These are phyloP conservation scores for Carapus acus DNA, from an alignment of 2,797 vertebrate genomes.

Conservation along the genomic window DNA sequence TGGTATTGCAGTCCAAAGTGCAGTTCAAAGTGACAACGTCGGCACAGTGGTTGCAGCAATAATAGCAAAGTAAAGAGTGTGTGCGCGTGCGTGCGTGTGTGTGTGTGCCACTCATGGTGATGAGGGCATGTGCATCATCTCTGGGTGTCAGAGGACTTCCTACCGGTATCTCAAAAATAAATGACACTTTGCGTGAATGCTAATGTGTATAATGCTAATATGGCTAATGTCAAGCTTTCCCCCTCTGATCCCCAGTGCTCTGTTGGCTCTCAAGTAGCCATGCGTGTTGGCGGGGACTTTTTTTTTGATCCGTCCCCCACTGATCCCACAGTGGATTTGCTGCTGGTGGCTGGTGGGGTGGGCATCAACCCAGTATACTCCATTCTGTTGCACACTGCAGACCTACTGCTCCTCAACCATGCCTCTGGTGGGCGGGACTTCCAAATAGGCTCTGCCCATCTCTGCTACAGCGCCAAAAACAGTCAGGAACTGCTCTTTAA, in stretches of 20 bases:
- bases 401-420: slow-evolving; percentile 71
- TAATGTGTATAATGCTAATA: neutral
- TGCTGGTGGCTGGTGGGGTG: slow-evolving; percentile 90
- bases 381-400: slow-evolving; percentile 82
- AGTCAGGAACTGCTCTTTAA: slow-evolving; percentile 87
- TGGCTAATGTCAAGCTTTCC: neutral
- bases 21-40: too few species aligned
- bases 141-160: too few species aligned
- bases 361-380: slow-evolving; percentile 97
- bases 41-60: too few species aligned
- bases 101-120: too few species aligned
- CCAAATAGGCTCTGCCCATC: slow-evolving; percentile 71
- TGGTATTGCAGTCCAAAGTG: too few species aligned
- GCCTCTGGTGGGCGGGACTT: slow-evolving; percentile 55
- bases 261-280: slow-evolving; percentile 79
- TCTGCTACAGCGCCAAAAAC: slow-evolving; percentile 87
- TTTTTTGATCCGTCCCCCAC: slow-evolving; percentile 86
- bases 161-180: too few species aligned
- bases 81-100: too few species aligned
- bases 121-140: too few species aligned
- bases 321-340: slow-evolving; percentile 78
- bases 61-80: too few species aligned
- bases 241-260: slow-evolving; percentile 77
- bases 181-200: too few species aligned
- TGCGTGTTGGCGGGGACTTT: slow-evolving; percentile 91